These are phyloP conservation scores for Azorinus chamasolen DNA, from an alignment of 2,888 invertebrate genomes.

Conservation along the genomic window DNA sequence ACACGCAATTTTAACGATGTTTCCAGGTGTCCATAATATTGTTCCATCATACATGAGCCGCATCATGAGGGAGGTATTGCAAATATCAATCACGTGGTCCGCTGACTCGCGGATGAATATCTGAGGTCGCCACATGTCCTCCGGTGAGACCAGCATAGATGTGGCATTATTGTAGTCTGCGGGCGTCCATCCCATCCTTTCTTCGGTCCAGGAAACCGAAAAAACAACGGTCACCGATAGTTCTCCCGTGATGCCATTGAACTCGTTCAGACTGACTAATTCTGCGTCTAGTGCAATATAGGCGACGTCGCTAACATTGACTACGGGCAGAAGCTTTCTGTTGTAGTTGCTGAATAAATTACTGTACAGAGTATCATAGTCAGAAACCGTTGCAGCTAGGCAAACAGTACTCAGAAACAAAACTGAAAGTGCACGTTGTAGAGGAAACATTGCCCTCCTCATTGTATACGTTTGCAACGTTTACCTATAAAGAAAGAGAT, in stretches of 20 bases:
- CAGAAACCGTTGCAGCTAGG: no score
- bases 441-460: no score
- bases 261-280: constrained; percentile 31
- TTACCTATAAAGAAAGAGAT: no score
- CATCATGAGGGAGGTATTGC: constrained; percentile 5
- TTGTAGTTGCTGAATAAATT: constrained; percentile 24
- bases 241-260: constrained; percentile 47
- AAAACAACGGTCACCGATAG: constrained; percentile 18
- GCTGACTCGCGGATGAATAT: constrained; percentile 21
- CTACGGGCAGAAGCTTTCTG: constrained; percentile 17
- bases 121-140: constrained; percentile 42
- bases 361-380: constrained; percentile 8
- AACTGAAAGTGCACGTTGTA: no score
- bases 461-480: no score
- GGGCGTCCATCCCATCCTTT: constrained; percentile 38
- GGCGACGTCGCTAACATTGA: not conserved
- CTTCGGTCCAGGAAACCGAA: constrained; percentile 19
- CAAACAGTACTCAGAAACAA: no score
- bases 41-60: constrained; percentile 23
- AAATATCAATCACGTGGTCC: constrained; percentile 7
- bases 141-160: constrained; percentile 10
- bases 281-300: not conserved
- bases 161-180: constrained; percentile 2
- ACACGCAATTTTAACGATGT: constrained; percentile 31
- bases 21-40: constrained; percentile 13